Evolutionary conservation across 2,888 invertebrate species (phyloP).

Genomic region (Spilarctia lutea): DNA sequence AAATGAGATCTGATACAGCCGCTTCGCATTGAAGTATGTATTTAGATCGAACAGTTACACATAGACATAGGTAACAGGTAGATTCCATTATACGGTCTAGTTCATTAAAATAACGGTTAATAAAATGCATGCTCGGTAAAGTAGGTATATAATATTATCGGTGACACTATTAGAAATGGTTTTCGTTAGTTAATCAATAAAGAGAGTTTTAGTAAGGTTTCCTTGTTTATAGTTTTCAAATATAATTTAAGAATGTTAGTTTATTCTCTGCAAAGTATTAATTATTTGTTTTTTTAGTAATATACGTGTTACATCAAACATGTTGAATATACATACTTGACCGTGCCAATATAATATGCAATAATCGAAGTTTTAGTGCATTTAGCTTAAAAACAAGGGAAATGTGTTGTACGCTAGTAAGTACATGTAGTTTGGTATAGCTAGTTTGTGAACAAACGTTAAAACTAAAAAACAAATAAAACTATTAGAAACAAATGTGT

Average conservation of each 20-base stretch:
- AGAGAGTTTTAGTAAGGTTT: not conserved
- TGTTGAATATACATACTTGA: slow-evolving; percentile 39
- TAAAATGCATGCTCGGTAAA: not conserved
- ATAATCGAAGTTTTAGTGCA: slow-evolving; percentile 66
- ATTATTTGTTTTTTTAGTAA: not conserved
- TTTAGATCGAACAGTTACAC: not conserved
- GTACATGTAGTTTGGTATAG: slow-evolving; percentile 11
- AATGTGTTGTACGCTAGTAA: slow-evolving; percentile 48
- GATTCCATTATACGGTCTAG: not conserved
- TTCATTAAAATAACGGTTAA: not conserved
- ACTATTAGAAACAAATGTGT: slow-evolving; percentile 18
- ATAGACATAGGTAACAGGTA: not conserved
- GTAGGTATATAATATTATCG: not conserved
- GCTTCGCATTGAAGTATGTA: not conserved
- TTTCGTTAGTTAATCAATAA: not conserved
- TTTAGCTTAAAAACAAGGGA: slow-evolving; percentile 61
- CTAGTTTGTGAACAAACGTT: slow-evolving; percentile 10
- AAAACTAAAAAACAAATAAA: too few relatives aligned
- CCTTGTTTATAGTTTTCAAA: not conserved
- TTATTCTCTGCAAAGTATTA: not conserved
- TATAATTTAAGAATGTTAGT: not conserved
- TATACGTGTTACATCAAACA: not conserved
- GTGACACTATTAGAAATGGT: not conserved
- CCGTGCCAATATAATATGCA: slow-evolving; percentile 66
- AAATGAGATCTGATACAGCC: not conserved